These are phyloP conservation scores for Bufotes viridis DNA, from an alignment of 2,797 vertebrate genomes.

Conservation along the genomic window DNA sequence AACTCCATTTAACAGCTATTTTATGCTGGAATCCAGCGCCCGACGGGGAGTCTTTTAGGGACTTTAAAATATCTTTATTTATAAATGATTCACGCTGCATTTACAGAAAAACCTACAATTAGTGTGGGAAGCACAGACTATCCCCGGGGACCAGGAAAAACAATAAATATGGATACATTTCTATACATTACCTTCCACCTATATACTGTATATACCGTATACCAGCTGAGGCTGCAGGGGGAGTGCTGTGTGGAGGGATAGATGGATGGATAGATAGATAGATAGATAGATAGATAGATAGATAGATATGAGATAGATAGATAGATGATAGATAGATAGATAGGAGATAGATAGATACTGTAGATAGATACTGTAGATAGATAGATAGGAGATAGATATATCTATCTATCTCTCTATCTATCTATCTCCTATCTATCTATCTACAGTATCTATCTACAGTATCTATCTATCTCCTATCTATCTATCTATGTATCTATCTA, in stretches of 20 bases:
- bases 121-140: conserved; percentile 83
- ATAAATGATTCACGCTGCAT: conserved; percentile 87
- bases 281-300: conserved; percentile 15
- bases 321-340: not conserved
- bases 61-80: conserved; percentile 88
- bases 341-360: conserved; percentile 2
- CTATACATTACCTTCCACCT: conserved; percentile 66
- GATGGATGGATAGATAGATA: not conserved
- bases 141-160: conserved; percentile 79
- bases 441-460: too few species aligned
- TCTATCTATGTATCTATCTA: too few species aligned
- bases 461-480: too few species aligned
- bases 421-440: not conserved
- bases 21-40: conserved; percentile 84
- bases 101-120: conserved; percentile 88
- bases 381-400: too few species aligned
- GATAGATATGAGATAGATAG: conserved; percentile 2
- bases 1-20: conserved; percentile 86
- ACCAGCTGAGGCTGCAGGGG: not conserved
- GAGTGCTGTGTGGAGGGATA: not conserved
- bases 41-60: conserved; percentile 83
- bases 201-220: not conserved
- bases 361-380: not conserved
- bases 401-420: too few species aligned
- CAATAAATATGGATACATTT: conserved; percentile 70